Percentiles rank a stretch among this genome's conserved stretches.
phyloP scores from a whole-genome alignment of 2,797 vertebrate species.

The Prionace glauca region DNA sequence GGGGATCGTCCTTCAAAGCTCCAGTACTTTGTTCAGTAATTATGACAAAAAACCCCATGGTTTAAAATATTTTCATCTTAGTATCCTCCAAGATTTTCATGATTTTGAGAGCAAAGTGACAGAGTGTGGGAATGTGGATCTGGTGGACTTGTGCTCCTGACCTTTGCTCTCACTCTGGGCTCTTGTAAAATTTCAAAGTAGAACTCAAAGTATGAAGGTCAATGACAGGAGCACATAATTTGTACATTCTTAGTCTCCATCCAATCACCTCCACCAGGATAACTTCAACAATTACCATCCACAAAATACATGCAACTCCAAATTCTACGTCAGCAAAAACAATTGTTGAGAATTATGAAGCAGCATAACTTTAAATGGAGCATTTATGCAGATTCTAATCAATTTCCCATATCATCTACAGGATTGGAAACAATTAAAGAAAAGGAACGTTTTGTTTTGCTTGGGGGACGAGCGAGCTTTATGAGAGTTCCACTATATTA shows the following conservation, averaged over 20 bases:
- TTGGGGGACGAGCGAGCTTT: neutral
- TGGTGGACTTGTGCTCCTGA: neutral
- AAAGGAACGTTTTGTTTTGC: neutral
- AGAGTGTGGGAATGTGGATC: neutral
- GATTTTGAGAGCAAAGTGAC: neutral
- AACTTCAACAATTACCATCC: too few relatives aligned
- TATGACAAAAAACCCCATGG: neutral
- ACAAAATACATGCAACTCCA: neutral
- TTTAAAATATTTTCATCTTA: neutral
- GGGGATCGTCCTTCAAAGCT: neutral
- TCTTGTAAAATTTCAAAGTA: slow-evolving; percentile 29
- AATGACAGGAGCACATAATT: neutral
- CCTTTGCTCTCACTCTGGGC: neutral
- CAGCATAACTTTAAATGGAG: neutral
- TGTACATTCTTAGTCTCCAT: neutral
- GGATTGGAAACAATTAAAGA: neutral
- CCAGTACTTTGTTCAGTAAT: neutral
- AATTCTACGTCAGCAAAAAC: neutral
- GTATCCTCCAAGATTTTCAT: neutral
- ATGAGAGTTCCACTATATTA: neutral
- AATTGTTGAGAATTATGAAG: neutral
- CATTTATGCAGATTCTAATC: neutral
- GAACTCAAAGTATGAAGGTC: neutral
- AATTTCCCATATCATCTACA: neutral
- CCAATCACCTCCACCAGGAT: neutral